Evolutionary conservation across 2,113 vertebrate genomes (phyloP).

Genomic region (Macrotis lagotis): DNA sequence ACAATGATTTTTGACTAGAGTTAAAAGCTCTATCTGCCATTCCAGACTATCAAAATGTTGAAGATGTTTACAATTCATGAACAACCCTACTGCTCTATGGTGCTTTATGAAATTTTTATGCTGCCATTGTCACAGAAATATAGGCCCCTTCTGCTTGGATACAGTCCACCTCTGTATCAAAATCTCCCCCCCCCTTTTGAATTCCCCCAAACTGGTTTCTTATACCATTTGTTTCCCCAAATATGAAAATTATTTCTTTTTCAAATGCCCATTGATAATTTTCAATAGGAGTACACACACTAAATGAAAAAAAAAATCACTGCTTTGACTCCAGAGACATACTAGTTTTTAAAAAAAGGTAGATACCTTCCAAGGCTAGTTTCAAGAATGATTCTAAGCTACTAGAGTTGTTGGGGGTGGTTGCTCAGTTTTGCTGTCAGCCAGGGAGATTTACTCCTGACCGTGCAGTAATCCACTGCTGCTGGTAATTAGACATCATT

Average conservation of each 20-base stretch:
- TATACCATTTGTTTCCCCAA: constrained; percentile 65
- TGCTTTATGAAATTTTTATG: constrained; percentile 47
- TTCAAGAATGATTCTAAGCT: constrained; percentile 75
- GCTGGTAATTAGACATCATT: constrained; percentile 90
- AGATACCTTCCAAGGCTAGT: constrained; percentile 49
- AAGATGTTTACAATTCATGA: constrained; percentile 76
- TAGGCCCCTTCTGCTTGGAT: constrained; percentile 49
- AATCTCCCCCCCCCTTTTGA: not conserved
- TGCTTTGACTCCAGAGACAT: constrained; percentile 58
- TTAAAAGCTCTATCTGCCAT: constrained; percentile 63
- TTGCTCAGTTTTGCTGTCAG: constrained; percentile 80
- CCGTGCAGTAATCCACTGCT: constrained; percentile 85
- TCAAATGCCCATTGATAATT: constrained; percentile 64
- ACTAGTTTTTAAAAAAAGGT: constrained; percentile 36
- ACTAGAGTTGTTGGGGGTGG: constrained; percentile 78
- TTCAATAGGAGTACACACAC: not conserved
- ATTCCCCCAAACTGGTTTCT: not conserved
- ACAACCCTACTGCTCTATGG: constrained; percentile 22
- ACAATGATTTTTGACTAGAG: constrained; percentile 59
- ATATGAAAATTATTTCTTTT: constrained; percentile 72
- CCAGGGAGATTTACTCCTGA: constrained; percentile 83
- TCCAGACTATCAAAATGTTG: constrained; percentile 68
- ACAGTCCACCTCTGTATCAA: constrained; percentile 64
- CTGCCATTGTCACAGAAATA: constrained; percentile 37
- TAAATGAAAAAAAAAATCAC: constrained; percentile 58